Evolutionary conservation across 2,113 vertebrate genomes (phyloP).

Genomic region (Lipophrys pholis): DNA sequence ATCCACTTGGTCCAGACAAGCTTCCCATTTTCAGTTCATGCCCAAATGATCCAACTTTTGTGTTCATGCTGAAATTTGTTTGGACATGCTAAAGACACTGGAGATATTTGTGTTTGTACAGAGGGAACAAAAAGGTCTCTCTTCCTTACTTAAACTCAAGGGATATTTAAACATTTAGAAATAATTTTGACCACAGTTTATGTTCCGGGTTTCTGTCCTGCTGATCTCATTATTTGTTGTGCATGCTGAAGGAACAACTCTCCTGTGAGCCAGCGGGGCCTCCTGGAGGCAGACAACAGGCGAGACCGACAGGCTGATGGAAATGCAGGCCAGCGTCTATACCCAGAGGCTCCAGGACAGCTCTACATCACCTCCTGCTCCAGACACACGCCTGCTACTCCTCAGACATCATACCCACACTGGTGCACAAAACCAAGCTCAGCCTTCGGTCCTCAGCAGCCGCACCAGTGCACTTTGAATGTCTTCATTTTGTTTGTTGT

Average conservation of each 20-base stretch:
- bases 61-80: too few relatives aligned
- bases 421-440: too few relatives aligned
- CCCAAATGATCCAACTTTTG: too few relatives aligned
- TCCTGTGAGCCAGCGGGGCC: background rate
- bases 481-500: background rate
- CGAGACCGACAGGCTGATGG: constrained; percentile 17
- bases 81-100: too few relatives aligned
- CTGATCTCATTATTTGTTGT: background rate
- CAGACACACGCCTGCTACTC: constrained; percentile 8
- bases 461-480: background rate
- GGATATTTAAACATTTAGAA: too few relatives aligned
- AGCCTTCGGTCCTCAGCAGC: constrained; percentile 8
- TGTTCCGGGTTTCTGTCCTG: background rate
- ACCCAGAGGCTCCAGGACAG: constrained; percentile 32
- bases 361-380: constrained; percentile 16
- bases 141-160: too few relatives aligned
- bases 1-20: too few relatives aligned
- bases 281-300: constrained; percentile 14
- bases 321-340: constrained; percentile 8
- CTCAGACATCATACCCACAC: too few relatives aligned
- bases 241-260: background rate
- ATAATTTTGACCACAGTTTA: background rate
- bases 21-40: too few relatives aligned
- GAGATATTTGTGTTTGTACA: too few relatives aligned
- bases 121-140: too few relatives aligned